Base-by-base conservation (phyloP, 2,888 invertebrate species). In the Eupithecia inturbata region DNA sequence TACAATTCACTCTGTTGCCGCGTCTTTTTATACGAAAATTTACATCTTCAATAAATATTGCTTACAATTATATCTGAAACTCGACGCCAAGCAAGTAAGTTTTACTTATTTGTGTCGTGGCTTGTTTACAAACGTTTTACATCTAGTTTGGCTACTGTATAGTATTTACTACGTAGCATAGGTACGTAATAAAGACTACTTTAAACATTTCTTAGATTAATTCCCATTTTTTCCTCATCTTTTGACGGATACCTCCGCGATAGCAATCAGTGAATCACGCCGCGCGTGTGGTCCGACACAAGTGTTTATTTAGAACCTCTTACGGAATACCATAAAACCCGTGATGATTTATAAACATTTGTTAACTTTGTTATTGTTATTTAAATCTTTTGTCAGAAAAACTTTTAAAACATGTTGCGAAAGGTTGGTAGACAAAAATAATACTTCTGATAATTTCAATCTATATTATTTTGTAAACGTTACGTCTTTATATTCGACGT, bases 271-370 rank as follows among this genome's bases (percentile, higher is more conserved):
- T 87, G 85, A 87, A 76, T 81, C 86, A 81, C 71, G 62, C 78
- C 41, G 71, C 68, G 87, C 84, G 89, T 90, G 90, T 90, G 90
- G 90, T 85, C 89, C 81, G 76, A 68, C 79, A 69, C 72, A 74
- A 82, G 26, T 85, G 83, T 85, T 86, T 83, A 85, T 85, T 85
- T 85, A 77, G 72, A 85, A 80, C 82, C 82, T 73, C 81, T 83
- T 81, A 80, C 79, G 75, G 83, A 85, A 80, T 80, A 82, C 80
- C 84, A 83, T 85, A 85, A 86, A 83, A 80, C 79, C 28, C 77
- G 74, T 72, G 77, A 81, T 82, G 75, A 81, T 80, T 83, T 82
- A 83, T 81, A 82, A 83, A 85, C 81, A 84, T 83, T 85, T 82
- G 79, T 79, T 72, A 74, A 81, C 80, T 79, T 83, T 67, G 72